Conservation (phyloP, 2,888 invertebrate genomes). For the Oxycera nigricornis region DNA sequence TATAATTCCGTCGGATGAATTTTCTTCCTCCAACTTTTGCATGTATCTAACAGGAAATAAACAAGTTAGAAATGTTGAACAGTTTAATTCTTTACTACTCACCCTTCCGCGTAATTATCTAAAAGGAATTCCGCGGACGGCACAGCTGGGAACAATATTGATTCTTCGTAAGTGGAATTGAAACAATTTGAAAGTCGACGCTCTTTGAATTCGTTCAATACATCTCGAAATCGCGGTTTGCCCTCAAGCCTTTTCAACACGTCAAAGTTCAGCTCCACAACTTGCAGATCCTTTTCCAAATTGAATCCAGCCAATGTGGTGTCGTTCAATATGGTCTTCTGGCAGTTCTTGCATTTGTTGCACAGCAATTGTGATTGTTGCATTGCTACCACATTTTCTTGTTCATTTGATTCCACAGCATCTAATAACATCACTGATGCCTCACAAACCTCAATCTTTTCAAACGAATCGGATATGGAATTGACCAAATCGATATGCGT, state of each 20-base stretch:
- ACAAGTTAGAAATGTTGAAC: not conserved
- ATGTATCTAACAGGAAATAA: not conserved
- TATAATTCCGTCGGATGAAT: too few species aligned
- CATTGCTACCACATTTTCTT: not conserved
- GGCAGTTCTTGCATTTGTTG: conserved; percentile 32
- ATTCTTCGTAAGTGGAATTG: conserved; percentile 31
- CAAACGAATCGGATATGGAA: not conserved
- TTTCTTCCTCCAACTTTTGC: not conserved
- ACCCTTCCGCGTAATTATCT: conserved; percentile 38
- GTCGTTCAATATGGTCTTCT: not conserved
- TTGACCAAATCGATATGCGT: conserved; percentile 22
- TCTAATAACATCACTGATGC: not conserved
- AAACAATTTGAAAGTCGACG: conserved; percentile 18
- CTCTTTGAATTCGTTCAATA: conserved; percentile 15
- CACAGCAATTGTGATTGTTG: not conserved
- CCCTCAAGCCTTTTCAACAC: conserved; percentile 15
- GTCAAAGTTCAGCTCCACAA: conserved; percentile 13
- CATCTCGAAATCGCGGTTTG: conserved; percentile 1
- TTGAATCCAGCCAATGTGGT: conserved; percentile 3
- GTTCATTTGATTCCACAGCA: not conserved
- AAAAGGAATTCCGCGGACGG: conserved; percentile 38
- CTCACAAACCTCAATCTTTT: conserved; percentile 11
- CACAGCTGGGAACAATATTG: conserved; percentile 16
- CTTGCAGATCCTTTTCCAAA: not conserved
- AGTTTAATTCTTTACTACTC: conserved; percentile 18